Evolutionary conservation across 2,113 vertebrate species (phyloP).

Genomic region (Lonchura striata): DNA sequence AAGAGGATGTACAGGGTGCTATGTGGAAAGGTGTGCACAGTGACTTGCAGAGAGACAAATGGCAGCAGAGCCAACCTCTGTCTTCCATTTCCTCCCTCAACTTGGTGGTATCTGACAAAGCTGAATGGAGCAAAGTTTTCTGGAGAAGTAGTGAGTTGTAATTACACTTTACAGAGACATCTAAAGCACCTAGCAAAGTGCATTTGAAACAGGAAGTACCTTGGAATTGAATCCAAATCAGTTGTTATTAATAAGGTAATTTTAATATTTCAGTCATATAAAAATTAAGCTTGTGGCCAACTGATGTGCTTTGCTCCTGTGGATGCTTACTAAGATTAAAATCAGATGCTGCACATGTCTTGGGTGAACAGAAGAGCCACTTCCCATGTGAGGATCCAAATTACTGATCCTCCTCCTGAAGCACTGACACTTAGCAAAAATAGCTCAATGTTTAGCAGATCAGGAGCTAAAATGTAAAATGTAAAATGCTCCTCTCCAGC

Average conservation of each 20-base stretch:
- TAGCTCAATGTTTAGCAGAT: not conserved
- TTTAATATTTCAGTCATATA: not conserved
- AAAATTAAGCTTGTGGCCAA: not conserved
- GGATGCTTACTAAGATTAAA: not conserved
- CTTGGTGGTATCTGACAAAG: rapidly evolving
- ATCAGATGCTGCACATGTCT: not conserved
- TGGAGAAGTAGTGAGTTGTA: not conserved
- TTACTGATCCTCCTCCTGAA: not conserved
- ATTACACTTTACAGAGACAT: not conserved
- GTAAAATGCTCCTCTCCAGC: not conserved
- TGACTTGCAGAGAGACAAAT: not conserved
- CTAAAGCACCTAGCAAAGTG: not conserved
- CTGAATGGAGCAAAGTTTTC: not conserved
- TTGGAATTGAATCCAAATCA: not conserved
- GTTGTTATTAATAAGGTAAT: not conserved
- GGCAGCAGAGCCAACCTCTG: not conserved
- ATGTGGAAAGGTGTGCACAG: not conserved
- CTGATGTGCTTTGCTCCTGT: not conserved
- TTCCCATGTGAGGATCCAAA: not conserved
- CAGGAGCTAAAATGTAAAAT: not conserved
- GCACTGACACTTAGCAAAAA: not conserved
- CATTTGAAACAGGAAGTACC: not conserved
- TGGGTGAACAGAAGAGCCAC: not conserved
- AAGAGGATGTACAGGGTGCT: not conserved
- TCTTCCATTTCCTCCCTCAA: not conserved